phyloP scores from a whole-genome alignment of 2,888 invertebrate species.

The Caenorhabditis sinica region DNA sequence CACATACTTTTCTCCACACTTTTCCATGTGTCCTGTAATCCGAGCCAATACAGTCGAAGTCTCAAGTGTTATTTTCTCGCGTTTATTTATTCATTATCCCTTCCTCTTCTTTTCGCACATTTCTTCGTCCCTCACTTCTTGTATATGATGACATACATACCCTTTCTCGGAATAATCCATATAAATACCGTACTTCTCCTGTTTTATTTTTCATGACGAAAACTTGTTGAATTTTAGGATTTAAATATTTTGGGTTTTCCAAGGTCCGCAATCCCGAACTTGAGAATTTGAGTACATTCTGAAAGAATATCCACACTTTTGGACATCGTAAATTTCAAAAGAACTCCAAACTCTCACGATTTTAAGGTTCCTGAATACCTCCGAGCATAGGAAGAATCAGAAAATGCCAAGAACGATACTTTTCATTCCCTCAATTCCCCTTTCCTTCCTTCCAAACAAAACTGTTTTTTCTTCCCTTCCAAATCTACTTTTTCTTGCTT shows the following conservation, averaged over 20 bases:
- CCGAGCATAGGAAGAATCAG: no score
- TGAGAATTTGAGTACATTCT: no score
- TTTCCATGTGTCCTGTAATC: conserved; percentile 40
- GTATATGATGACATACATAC: conserved; percentile 9
- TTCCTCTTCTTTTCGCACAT: neutral
- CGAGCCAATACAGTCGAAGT: neutral
- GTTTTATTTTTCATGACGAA: neutral
- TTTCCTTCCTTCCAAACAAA: conserved; percentile 9
- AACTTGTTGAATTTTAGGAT: no score
- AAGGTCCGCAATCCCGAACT: no score
- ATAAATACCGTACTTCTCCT: neutral
- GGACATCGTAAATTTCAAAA: no score
- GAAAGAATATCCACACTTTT: no score
- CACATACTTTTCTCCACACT: conserved; percentile 19
- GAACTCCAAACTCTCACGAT: no score
- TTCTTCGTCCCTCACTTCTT: no score
- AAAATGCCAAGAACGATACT: no score
- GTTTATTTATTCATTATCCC: conserved; percentile 46
- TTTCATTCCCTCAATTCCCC: neutral
- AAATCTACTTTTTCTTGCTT: conserved; percentile 2
- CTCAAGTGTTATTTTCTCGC: conserved; percentile 50
- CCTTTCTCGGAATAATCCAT: conserved; percentile 24
- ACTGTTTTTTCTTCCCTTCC: neutral
- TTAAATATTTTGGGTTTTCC: no score
- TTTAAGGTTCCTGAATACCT: no score